phyloP scores from a whole-genome alignment of 2,888 invertebrate species.

The Polia nebulosa region DNA sequence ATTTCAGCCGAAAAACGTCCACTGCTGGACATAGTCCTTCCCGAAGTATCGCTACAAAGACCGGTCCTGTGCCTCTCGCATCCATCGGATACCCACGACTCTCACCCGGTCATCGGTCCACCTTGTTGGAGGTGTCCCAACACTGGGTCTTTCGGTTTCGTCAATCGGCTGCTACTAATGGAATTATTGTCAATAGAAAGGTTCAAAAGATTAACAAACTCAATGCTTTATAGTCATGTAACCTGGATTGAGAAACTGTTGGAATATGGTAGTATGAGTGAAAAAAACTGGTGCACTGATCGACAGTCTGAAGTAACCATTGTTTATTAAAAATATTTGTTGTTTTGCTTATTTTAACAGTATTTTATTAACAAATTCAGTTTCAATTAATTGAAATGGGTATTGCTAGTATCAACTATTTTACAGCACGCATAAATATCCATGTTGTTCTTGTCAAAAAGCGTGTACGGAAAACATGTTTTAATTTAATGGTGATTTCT shows the following conservation, averaged over 20 bases:
- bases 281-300: neutral
- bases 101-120: no score
- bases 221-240: neutral
- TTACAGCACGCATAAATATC: neutral
- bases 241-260: neutral
- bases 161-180: no score
- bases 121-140: no score
- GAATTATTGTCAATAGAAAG: no score
- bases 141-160: no score
- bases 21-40: no score
- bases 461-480: neutral
- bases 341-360: neutral
- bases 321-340: no score
- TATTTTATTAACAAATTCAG: conserved; percentile 1
- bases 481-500: neutral
- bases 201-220: neutral
- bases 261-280: neutral
- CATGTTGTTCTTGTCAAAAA: neutral
- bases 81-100: no score
- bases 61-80: no score
- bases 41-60: no score
- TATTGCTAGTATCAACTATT: neutral
- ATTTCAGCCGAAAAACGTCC: no score
- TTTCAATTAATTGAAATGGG: neutral
- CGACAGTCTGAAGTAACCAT: neutral